A percentile compares a stretch with the other conserved stretches of the same genome.
These are phyloP conservation scores for Actenoides hombroni DNA, from an alignment of 2,113 vertebrate species.

Conservation along the genomic window DNA sequence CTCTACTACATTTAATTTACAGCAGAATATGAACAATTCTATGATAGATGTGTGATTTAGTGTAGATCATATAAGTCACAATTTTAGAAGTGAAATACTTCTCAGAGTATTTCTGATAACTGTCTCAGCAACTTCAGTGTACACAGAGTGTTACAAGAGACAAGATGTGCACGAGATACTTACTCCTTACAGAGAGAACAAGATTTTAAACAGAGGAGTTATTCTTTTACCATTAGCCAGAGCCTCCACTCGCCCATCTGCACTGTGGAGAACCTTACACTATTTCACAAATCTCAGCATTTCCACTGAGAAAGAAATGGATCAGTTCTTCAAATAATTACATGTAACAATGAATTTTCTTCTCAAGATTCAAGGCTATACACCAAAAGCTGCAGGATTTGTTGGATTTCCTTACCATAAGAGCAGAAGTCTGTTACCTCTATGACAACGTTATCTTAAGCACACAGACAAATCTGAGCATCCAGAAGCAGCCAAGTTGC, in stretches of 20 bases:
- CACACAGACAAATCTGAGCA: not conserved
- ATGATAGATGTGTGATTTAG: not conserved
- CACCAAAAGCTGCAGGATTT: not conserved
- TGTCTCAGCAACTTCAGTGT: not conserved
- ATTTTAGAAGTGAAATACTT: not conserved
- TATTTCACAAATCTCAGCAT: not conserved
- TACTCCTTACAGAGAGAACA: not conserved
- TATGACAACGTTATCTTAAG: not conserved
- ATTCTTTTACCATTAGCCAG: not conserved
- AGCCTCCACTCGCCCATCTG: not conserved
- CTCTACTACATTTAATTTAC: not conserved
- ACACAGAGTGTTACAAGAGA: not conserved
- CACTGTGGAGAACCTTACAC: not conserved
- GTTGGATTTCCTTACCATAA: not conserved
- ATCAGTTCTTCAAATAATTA: not conserved
- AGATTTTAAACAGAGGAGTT: not conserved
- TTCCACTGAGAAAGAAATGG: not conserved
- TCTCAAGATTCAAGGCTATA: not conserved
- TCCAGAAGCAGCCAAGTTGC: not conserved
- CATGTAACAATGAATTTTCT: not conserved
- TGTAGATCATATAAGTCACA: not conserved
- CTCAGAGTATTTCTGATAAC: not conserved
- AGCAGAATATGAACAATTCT: not conserved
- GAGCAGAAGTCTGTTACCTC: not conserved
- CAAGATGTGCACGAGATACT: not conserved